Evolutionary conservation across 2,113 vertebrate species (phyloP).

Genomic region (Sula dactylatra): DNA sequence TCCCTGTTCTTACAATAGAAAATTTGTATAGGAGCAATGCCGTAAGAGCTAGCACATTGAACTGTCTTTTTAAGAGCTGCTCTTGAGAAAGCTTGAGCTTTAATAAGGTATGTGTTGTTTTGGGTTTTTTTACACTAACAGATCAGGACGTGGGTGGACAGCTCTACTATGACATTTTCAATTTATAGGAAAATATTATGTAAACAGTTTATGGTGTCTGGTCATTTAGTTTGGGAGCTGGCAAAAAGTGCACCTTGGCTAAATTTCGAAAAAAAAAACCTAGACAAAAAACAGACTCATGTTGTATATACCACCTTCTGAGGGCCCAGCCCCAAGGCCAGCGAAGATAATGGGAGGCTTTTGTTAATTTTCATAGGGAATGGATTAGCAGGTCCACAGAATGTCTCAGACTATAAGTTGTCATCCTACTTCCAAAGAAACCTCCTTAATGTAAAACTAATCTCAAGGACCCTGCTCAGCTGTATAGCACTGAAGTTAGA

Average conservation of each 20-base stretch:
- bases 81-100: background rate
- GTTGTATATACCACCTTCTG: background rate
- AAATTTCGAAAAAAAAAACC: rapidly evolving
- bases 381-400: background rate
- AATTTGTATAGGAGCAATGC: background rate
- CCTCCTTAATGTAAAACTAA: background rate
- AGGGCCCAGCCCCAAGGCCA: background rate
- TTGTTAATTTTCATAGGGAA: background rate
- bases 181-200: background rate
- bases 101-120: background rate
- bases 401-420: background rate
- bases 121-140: rapidly evolving
- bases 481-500: background rate
- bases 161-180: background rate
- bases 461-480: background rate
- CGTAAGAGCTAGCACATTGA: background rate
- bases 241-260: background rate
- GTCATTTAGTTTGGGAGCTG: background rate
- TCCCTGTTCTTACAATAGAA: background rate
- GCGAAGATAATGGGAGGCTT: background rate
- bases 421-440: background rate
- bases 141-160: background rate
- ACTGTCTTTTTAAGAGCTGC: background rate
- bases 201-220: background rate
- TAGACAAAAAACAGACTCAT: background rate